These are phyloP conservation scores for Chesias legatella DNA, from an alignment of 2,888 invertebrate genomes.

Conservation along the genomic window DNA sequence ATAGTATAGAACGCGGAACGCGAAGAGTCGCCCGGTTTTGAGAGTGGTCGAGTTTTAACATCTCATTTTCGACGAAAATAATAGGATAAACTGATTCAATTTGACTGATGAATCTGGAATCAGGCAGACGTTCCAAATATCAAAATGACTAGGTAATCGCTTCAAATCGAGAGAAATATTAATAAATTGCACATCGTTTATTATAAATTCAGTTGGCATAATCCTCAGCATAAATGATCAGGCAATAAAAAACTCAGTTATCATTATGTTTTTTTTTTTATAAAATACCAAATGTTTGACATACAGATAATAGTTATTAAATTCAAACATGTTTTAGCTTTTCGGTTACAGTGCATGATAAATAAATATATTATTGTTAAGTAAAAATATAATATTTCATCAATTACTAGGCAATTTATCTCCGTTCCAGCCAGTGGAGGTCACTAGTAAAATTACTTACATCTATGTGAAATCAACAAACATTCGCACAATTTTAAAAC, in stretches of 20 bases:
- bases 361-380: constrained; percentile 19
- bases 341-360: constrained; percentile 26
- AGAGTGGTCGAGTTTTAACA: no score
- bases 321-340: constrained; percentile 39
- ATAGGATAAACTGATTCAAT: no score
- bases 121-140: no score
- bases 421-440: constrained; percentile 12
- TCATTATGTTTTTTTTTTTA: constrained; percentile 45
- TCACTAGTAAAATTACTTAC: constrained; percentile 45
- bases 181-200: neutral
- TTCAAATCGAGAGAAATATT: neutral
- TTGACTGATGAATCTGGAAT: no score
- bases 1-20: no score
- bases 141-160: no score
- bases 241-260: constrained; percentile 10
- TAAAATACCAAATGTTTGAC: constrained; percentile 64
- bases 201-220: neutral
- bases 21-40: no score
- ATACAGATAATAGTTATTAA: constrained; percentile 49
- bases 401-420: constrained; percentile 25
- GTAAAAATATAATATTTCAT: constrained; percentile 30
- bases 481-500: constrained; percentile 47
- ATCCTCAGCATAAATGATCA: no score
- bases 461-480: constrained; percentile 52
- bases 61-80: no score